Percentiles rank a stretch among this genome's conserved stretches.
Conservation (phyloP, 2,797 vertebrate genomes). For the Myripristis jacobus region DNA sequence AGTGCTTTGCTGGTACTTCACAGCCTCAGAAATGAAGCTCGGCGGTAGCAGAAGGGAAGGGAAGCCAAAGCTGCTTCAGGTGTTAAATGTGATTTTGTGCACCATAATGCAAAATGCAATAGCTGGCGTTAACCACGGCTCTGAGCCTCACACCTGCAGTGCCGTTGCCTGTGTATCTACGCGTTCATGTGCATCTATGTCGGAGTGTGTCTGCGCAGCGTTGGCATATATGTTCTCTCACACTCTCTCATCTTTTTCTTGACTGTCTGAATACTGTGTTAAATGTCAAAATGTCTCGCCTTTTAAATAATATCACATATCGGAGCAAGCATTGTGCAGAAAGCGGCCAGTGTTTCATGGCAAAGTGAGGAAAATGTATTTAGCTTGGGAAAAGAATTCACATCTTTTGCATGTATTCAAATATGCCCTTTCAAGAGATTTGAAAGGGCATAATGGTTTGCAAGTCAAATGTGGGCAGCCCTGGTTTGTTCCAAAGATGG, state of each 20-base stretch:
- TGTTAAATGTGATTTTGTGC: slow-evolving; percentile 21
- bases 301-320: too few relatives aligned
- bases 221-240: background rate
- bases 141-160: slow-evolving; percentile 52
- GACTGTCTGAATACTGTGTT: background rate
- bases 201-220: background rate
- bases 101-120: slow-evolving; percentile 40
- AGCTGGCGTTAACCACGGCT: slow-evolving; percentile 61
- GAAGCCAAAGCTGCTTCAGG: slow-evolving; percentile 25
- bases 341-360: background rate
- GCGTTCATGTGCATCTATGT: too few relatives aligned
- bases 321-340: background rate
- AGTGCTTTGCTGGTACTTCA: background rate
- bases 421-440: background rate
- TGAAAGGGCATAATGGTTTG: slow-evolving; percentile 49
- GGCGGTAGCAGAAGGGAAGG: slow-evolving; percentile 8
- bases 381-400: background rate
- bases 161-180: slow-evolving; percentile 17
- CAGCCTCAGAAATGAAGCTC: slow-evolving; percentile 21
- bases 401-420: slow-evolving; percentile 28
- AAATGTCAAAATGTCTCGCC: background rate
- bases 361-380: background rate
- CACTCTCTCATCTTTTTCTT: background rate
- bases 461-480: slow-evolving; percentile 50
- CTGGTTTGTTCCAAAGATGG: background rate